phyloP scores from a whole-genome alignment of 64 coral and sea anemone species.

The Astreopora myriophthalma region DNA sequence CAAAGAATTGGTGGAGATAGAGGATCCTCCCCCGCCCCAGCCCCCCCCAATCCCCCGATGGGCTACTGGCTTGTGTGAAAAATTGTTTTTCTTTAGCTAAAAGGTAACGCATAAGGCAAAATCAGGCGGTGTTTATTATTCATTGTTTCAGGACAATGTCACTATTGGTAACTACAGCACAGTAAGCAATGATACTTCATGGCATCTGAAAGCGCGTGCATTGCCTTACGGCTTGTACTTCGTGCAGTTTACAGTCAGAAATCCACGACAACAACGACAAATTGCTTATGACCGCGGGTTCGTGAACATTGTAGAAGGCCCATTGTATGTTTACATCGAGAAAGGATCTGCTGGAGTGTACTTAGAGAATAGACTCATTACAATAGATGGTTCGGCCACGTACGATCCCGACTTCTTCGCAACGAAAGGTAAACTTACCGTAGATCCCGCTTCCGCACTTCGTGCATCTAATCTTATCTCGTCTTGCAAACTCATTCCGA shows the following conservation, averaged over 20 bases:
- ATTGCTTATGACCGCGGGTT: neutral
- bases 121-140: no score
- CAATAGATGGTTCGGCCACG: neutral
- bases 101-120: no score
- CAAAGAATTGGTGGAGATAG: no score
- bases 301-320: neutral
- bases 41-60: no score
- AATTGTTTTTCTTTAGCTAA: no score
- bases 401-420: slow-evolving; percentile 2
- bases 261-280: neutral
- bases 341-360: neutral
- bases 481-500: no score
- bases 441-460: no score
- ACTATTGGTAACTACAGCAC: neutral
- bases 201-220: neutral
- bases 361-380: neutral
- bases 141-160: neutral
- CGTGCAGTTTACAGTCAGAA: neutral
- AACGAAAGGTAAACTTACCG: neutral
- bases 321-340: neutral
- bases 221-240: neutral
- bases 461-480: no score
- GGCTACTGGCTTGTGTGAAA: no score
- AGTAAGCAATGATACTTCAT: neutral
- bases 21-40: no score